phyloP scores from a whole-genome alignment of 2,797 vertebrate genomes.

The Anguilla pacifica region DNA sequence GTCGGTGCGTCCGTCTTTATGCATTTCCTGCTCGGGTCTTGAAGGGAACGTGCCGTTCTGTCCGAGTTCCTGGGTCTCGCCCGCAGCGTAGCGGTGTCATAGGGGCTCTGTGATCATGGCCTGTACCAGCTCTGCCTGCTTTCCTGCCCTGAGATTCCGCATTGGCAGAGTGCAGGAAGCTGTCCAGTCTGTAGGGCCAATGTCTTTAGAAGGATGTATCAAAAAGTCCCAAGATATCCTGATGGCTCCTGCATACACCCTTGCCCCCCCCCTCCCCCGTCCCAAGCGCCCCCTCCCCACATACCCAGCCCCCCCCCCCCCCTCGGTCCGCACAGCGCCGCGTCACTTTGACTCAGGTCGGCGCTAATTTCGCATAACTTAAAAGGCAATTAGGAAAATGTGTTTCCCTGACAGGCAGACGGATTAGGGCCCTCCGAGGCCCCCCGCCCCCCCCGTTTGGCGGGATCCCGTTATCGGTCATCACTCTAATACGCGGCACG shows the following conservation, averaged over 20 bases:
- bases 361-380: conserved; percentile 76
- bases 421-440: conserved; percentile 66
- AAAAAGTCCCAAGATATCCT: conserved; percentile 63
- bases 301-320: conserved; percentile 50
- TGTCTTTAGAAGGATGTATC: conserved; percentile 56
- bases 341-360: conserved; percentile 68
- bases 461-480: conserved; percentile 75
- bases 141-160: neutral
- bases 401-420: conserved; percentile 63
- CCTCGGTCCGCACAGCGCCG: conserved; percentile 60
- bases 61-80: neutral
- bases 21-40: neutral
- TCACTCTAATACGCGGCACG: conserved; percentile 73
- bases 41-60: neutral
- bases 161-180: conserved; percentile 43
- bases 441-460: conserved; percentile 45
- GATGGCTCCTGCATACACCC: conserved; percentile 57
- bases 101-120: neutral
- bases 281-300: conserved; percentile 70
- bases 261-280: conserved; percentile 49
- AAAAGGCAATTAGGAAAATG: conserved; percentile 78
- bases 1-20: neutral
- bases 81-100: neutral
- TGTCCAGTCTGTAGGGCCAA: conserved; percentile 58
- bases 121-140: neutral